Evolutionary conservation across 2,113 vertebrate species (phyloP).

Genomic region (Cyprinodon variegatus): DNA sequence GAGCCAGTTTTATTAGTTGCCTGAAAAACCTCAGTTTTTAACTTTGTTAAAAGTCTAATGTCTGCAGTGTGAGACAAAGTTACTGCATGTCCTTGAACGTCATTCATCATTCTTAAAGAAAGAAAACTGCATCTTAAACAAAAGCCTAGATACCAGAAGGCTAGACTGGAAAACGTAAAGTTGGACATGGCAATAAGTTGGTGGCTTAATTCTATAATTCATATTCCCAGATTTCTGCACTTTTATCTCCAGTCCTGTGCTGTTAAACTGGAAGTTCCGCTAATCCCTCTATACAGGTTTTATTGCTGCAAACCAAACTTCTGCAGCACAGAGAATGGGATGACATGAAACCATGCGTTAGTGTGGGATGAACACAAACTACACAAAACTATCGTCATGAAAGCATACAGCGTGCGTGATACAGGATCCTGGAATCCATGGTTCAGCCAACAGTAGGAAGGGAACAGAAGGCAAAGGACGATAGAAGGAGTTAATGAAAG

Average conservation of each 20-base stretch:
- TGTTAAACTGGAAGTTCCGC: neutral
- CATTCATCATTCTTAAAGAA: too few relatives aligned
- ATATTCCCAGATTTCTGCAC: neutral
- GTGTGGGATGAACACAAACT: neutral
- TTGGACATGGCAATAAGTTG: neutral
- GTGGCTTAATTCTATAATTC: neutral
- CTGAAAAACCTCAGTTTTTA: too few relatives aligned
- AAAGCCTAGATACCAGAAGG: too few relatives aligned
- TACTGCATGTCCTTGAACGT: too few relatives aligned
- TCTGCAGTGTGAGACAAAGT: too few relatives aligned
- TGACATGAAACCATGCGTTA: neutral
- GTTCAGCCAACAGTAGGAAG: conserved; percentile 56
- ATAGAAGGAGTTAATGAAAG: conserved; percentile 65
- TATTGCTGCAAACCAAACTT: neutral
- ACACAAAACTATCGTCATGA: neutral
- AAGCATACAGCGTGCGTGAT: conserved; percentile 17
- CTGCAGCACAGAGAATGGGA: neutral
- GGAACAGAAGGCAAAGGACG: conserved; percentile 61
- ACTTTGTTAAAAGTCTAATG: too few relatives aligned
- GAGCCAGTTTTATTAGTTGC: too few relatives aligned
- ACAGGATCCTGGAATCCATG: conserved; percentile 55
- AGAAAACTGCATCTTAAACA: too few relatives aligned
- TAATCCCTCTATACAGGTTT: neutral
- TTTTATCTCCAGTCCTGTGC: neutral
- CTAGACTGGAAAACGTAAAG: too few relatives aligned